Evolutionary conservation across 2,797 vertebrate species (phyloP).

Genomic region (Tamandua tetradactyla): DNA sequence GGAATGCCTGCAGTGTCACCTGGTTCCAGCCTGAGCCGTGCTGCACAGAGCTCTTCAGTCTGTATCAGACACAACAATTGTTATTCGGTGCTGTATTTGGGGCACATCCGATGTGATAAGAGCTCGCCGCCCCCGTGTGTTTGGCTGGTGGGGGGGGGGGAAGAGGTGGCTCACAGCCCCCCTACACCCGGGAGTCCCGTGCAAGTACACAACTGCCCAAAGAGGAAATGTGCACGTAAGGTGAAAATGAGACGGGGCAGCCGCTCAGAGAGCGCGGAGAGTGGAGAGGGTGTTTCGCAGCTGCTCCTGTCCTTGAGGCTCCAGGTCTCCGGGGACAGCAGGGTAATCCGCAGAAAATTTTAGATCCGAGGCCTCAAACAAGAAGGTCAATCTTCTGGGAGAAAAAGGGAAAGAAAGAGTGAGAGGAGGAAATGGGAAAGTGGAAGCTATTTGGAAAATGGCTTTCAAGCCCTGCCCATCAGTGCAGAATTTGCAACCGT

Average conservation of each 20-base stretch:
- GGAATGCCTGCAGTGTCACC: rapidly evolving
- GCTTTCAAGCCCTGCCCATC: rapidly evolving
- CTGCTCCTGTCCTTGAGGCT: rapidly evolving
- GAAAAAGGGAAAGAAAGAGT: rapidly evolving
- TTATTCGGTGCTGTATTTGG: background rate
- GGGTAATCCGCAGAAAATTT: background rate
- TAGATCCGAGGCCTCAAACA: rapidly evolving
- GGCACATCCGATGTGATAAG: background rate
- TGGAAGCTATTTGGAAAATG: rapidly evolving
- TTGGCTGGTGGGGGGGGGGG: rapidly evolving
- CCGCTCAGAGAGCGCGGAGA: rapidly evolving
- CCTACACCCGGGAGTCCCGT: background rate
- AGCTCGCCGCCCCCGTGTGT: rapidly evolving
- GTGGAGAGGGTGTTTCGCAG: background rate
- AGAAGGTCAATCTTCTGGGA: rapidly evolving
- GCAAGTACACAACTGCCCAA: background rate
- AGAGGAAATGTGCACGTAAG: rapidly evolving
- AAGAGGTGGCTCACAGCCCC: background rate
- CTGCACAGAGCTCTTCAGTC: background rate
- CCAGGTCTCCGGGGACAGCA: background rate
- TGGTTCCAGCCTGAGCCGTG: rapidly evolving
- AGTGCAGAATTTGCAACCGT: rapidly evolving
- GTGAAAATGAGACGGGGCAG: background rate
- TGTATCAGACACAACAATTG: rapidly evolving
- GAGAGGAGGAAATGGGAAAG: background rate